Percentiles rank a stretch among this genome's conserved stretches.
These are phyloP conservation scores for Entomobrya proxima DNA, from an alignment of 2,888 invertebrate genomes.

Conservation along the genomic window DNA sequence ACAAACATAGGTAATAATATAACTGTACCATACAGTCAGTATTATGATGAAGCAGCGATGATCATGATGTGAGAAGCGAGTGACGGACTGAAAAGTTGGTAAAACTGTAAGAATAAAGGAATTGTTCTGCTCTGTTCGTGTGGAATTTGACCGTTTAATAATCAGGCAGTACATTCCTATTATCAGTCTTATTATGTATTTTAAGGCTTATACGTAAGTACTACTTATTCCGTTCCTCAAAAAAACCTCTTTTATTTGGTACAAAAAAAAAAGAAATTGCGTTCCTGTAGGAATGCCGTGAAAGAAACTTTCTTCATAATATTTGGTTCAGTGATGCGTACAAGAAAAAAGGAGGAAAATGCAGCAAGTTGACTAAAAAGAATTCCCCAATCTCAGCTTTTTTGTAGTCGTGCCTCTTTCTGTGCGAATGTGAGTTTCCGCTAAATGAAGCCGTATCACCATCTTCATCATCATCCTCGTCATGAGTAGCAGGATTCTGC, in stretches of 20 bases:
- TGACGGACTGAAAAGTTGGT: not conserved
- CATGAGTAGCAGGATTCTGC: not conserved
- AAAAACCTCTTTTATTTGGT: not conserved
- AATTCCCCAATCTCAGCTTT: not conserved
- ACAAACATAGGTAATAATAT: too few relatives aligned
- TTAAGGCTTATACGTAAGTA: not conserved
- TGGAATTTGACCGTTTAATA: slow-evolving; percentile 32
- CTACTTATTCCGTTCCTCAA: not conserved
- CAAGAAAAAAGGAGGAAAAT: slow-evolving; percentile 8
- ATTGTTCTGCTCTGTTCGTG: slow-evolving; percentile 22
- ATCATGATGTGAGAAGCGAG: not conserved
- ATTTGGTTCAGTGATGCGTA: slow-evolving; percentile 22
- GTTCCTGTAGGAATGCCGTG: not conserved
- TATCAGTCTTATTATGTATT: not conserved
- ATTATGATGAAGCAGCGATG: not conserved
- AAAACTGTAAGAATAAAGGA: not conserved
- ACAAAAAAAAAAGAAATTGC: not conserved
- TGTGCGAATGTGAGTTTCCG: slow-evolving; percentile 23
- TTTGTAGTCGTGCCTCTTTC: not conserved
- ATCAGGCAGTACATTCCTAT: too few relatives aligned
- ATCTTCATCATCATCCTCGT: not conserved
- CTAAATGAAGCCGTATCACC: slow-evolving; percentile 28
- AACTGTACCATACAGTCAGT: slow-evolving; percentile 26
- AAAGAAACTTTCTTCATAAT: not conserved
- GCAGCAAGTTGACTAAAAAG: not conserved